phyloP scores from a whole-genome alignment of 2,888 invertebrate species.

The Choreutis nemorana region DNA sequence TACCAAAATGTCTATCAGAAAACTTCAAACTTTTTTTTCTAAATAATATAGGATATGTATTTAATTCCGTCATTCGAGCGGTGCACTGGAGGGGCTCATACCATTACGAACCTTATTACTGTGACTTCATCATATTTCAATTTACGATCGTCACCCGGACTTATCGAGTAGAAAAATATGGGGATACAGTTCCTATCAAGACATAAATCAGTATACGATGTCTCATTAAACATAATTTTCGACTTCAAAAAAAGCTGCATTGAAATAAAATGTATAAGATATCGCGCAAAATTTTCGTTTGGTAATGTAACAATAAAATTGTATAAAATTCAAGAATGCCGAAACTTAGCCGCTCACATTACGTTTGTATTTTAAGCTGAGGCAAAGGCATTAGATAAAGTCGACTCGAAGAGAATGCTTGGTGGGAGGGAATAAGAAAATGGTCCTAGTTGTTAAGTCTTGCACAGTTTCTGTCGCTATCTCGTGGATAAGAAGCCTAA shows the following conservation, averaged over 20 bases:
- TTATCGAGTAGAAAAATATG: constrained; percentile 62
- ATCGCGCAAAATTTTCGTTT: constrained; percentile 11
- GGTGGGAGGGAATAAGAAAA: constrained; percentile 62
- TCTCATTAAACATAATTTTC: too few species aligned
- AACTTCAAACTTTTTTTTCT: too few species aligned
- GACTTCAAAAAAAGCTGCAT: too few species aligned
- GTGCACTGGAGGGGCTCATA: constrained; percentile 36
- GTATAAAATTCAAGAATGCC: constrained; percentile 33
- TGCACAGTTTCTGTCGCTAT: constrained; percentile 66
- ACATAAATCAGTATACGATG: constrained; percentile 57
- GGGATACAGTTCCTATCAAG: constrained; percentile 32
- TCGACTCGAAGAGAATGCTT: constrained; percentile 55
- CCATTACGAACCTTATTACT: constrained; percentile 54
- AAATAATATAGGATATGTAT: too few species aligned
- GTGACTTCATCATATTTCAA: constrained; percentile 65
- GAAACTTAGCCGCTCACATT: constrained; percentile 38
- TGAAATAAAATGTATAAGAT: too few species aligned
- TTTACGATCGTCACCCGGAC: constrained; percentile 60
- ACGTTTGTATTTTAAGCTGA: constrained; percentile 54
- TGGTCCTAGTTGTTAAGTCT: constrained; percentile 66
- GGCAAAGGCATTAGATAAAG: constrained; percentile 55
- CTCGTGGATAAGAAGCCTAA: constrained; percentile 65
- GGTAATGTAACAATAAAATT: constrained; percentile 16
- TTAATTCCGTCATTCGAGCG: constrained; percentile 27
- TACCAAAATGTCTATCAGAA: too few species aligned